phyloP scores from a whole-genome alignment of 2,888 invertebrate genomes.

The Apamea monoglypha region DNA sequence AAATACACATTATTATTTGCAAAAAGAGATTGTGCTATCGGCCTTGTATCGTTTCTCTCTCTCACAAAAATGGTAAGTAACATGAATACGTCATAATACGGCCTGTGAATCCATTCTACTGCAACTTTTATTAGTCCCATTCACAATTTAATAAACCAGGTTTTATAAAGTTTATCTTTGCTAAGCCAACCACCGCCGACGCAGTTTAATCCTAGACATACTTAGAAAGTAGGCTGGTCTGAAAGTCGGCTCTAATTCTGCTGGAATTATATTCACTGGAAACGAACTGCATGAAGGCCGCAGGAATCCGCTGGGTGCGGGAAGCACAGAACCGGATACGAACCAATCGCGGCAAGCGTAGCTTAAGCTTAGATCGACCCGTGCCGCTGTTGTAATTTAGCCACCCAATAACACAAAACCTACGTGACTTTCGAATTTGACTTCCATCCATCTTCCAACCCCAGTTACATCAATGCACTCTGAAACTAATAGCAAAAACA shows the following conservation, averaged over 20 bases:
- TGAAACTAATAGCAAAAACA: constrained; percentile 52
- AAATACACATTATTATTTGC: too few species aligned
- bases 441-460: constrained; percentile 30
- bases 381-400: background rate
- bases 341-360: too few species aligned
- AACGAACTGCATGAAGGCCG: background rate
- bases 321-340: too few species aligned
- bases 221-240: background rate
- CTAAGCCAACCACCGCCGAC: background rate
- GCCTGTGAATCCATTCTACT: background rate
- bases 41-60: too few species aligned
- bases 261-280: constrained; percentile 16
- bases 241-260: background rate
- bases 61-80: too few species aligned
- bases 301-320: too few species aligned
- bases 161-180: constrained; percentile 9
- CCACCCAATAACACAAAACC: background rate
- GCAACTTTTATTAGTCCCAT: background rate
- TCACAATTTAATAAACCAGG: background rate
- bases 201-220: constrained; percentile 7
- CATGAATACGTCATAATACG: too few species aligned
- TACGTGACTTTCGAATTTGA: constrained; percentile 14
- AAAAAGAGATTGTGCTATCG: too few species aligned
- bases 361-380: too few species aligned
- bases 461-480: constrained; percentile 24